These are phyloP conservation scores for Pseudomyrmex concolor DNA, from an alignment of 1,140 invertebrate genomes.

Conservation along the genomic window DNA sequence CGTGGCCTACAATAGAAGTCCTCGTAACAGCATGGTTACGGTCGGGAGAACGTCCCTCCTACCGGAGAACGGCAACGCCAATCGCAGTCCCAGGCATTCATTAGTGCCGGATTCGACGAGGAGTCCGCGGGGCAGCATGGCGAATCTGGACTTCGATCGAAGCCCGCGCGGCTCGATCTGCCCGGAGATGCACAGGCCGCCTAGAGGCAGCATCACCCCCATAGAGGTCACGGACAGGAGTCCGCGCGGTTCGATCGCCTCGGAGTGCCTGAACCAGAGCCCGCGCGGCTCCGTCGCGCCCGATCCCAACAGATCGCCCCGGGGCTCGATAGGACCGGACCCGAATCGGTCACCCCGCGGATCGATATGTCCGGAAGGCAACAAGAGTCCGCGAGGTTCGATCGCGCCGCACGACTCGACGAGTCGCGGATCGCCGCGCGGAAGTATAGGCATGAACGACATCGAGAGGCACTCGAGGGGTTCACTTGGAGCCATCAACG, in stretches of 20 bases:
- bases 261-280: constrained; percentile 84
- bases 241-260: constrained; percentile 87
- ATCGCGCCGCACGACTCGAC: constrained; percentile 82
- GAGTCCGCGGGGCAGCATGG: constrained; percentile 84
- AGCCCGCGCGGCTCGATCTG: constrained; percentile 88
- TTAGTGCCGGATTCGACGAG: constrained; percentile 86
- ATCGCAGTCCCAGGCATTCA: constrained; percentile 87
- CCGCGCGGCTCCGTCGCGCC: constrained; percentile 87
- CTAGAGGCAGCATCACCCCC: constrained; percentile 86
- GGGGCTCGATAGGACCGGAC: constrained; percentile 87
- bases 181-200: constrained; percentile 84
- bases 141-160: constrained; percentile 84
- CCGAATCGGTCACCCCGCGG: constrained; percentile 86
- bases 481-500: constrained; percentile 79
- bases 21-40: constrained; percentile 88
- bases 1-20: constrained; percentile 86
- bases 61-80: constrained; percentile 75
- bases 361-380: constrained; percentile 78
- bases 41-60: constrained; percentile 73
- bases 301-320: constrained; percentile 86
- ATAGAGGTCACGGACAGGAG: constrained; percentile 81
- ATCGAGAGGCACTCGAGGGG: constrained; percentile 85
- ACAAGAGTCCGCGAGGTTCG: constrained; percentile 87
- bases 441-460: constrained; percentile 85
- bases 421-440: constrained; percentile 86